Conservation (phyloP, 1,140 invertebrate genomes). For the Anoplophora glabripennis region DNA sequence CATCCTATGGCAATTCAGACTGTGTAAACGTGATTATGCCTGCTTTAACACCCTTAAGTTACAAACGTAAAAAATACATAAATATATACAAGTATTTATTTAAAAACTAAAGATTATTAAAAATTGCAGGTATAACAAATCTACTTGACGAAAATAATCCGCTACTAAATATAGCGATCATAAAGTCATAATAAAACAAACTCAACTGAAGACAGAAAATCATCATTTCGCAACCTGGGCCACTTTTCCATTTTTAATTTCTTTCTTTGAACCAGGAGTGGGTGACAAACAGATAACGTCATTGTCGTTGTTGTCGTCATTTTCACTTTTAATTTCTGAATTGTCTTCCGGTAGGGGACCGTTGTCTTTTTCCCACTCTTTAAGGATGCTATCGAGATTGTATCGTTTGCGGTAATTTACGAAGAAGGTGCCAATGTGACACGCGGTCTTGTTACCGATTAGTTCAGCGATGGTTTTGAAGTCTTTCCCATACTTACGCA, state of each 20-base stretch:
- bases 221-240: constrained; percentile 37
- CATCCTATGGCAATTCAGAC: too few species aligned
- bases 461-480: constrained; percentile 94
- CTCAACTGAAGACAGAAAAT: constrained; percentile 9
- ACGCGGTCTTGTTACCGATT: constrained; percentile 91
- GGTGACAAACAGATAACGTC: constrained; percentile 48
- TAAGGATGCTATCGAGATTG: constrained; percentile 84
- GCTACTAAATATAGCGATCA: neutral
- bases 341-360: constrained; percentile 49
- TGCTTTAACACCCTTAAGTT: neutral
- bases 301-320: constrained; percentile 40
- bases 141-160: neutral
- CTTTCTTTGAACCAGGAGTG: constrained; percentile 38
- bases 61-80: constrained; percentile 10
- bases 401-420: constrained; percentile 82
- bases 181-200: neutral
- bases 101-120: neutral
- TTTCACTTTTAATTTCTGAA: constrained; percentile 37
- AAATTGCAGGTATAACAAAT: neutral
- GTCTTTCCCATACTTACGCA: constrained; percentile 93
- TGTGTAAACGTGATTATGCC: neutral
- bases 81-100: constrained; percentile 7
- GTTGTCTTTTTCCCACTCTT: constrained; percentile 82
- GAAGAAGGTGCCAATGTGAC: constrained; percentile 87
- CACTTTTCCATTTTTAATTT: constrained; percentile 41